A percentile compares a stretch with the other conserved stretches of the same genome.
Conservation (phyloP, 2,797 vertebrate species). For the Lepus townsendii region DNA sequence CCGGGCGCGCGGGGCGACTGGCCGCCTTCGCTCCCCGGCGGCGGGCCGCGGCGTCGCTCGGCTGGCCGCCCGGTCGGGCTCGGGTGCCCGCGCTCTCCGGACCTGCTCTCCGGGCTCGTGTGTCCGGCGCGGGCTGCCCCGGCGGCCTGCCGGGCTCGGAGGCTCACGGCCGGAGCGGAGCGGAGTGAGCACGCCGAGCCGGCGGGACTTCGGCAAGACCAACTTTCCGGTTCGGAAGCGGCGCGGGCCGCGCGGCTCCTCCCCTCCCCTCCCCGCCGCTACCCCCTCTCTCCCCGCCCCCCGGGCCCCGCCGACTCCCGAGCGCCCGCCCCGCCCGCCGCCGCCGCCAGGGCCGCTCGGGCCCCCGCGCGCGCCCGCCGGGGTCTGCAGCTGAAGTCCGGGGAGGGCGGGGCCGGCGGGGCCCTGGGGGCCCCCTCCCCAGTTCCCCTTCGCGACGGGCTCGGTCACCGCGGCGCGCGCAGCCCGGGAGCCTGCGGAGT, state of each 20-base stretch:
- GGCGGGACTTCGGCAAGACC: conserved; percentile 87
- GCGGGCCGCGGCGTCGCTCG: background rate
- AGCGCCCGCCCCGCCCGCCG: conserved; percentile 19
- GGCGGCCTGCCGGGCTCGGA: conserved; percentile 66
- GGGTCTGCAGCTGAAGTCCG: conserved; percentile 40
- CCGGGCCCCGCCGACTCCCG: conserved; percentile 63
- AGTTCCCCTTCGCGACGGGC: background rate
- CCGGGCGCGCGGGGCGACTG: background rate
- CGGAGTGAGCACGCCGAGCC: conserved; percentile 78
- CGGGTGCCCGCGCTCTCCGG: conserved; percentile 64
- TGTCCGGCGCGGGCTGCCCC: conserved; percentile 59
- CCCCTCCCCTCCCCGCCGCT: conserved; percentile 76
- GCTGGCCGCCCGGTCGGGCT: conserved; percentile 17
- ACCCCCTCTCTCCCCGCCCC: conserved; percentile 33
- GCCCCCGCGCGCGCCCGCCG: conserved; percentile 56
- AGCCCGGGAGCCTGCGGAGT: background rate
- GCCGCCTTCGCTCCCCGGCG: background rate
- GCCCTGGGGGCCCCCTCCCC: background rate
- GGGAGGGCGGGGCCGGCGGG: conserved; percentile 53
- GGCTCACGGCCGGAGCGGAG: conserved; percentile 67
- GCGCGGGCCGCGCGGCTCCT: conserved; percentile 86
- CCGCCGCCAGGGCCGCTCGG: conserved; percentile 22
- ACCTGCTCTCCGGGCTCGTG: conserved; percentile 54
- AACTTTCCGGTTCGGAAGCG: conserved; percentile 90
- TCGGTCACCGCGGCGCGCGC: background rate